phyloP scores from a whole-genome alignment of 2,888 invertebrate genomes.

The Catocala sponsa region DNA sequence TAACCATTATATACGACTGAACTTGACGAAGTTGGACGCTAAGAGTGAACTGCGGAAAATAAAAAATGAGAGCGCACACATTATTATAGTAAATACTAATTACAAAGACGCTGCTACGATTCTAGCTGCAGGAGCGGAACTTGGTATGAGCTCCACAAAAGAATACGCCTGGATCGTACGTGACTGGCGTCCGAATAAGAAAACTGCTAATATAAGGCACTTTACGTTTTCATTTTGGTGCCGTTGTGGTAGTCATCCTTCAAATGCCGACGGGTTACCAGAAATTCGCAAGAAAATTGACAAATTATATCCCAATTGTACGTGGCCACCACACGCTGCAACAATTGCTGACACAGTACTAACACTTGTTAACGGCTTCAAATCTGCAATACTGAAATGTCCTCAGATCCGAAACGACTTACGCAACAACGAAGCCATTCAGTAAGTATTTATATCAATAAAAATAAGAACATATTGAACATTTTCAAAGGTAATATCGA shows the following conservation, averaged over 20 bases:
- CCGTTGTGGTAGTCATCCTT: not conserved
- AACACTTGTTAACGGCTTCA: not conserved
- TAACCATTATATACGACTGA: not conserved
- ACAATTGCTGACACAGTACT: not conserved
- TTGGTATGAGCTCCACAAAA: not conserved
- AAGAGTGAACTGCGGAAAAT: not conserved
- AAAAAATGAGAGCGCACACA: not conserved
- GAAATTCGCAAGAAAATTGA: not conserved
- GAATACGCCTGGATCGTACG: not conserved
- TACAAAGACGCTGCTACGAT: not conserved
- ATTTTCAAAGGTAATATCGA: too few relatives aligned
- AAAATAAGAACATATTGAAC: conserved; percentile 13
- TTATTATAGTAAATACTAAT: conserved; percentile 1
- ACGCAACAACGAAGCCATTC: not conserved
- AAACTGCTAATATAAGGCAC: not conserved
- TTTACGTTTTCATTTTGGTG: not conserved
- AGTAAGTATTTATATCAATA: conserved; percentile 17
- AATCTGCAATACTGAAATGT: not conserved
- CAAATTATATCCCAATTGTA: not conserved
- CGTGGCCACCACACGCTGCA: not conserved
- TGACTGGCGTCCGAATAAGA: not conserved
- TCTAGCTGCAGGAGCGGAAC: not conserved
- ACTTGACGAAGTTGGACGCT: not conserved
- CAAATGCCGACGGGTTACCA: not conserved
- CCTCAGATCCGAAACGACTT: not conserved